Evolutionary conservation across 2,888 invertebrate species (phyloP), one percentile per base, ranked within the genome.

Genomic region (Halocaridina rubra): DNA sequence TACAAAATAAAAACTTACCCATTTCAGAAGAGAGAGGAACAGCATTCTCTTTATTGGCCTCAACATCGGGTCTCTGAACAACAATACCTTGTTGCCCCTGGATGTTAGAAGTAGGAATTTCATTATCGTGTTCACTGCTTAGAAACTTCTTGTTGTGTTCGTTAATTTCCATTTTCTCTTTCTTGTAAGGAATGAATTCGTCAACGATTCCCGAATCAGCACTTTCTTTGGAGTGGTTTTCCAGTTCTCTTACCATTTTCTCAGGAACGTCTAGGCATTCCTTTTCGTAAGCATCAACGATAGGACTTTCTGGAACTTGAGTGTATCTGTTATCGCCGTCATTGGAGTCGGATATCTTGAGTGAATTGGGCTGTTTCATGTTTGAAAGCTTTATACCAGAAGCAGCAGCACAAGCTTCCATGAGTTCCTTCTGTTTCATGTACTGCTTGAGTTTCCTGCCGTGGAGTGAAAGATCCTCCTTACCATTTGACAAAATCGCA

Each of bases 181-280:
- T 84, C 79, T 84, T 79, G 69, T 76, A 76, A 32, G 81, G 81
- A 27, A 81, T 81, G 69, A 81, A 81, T 32, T 81, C 81, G 13
- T 81, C 81, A 5, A 30, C 57, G 13, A 22, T 7, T 13, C 80
- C 53, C 7, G 8, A 7, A 10, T 22, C 53, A 19, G 16, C 39
- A 16, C 27, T 74, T 57, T 80, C 76, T 76, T 80, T 82, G 33
- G 84, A 74, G 24, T 82, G 82, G 32, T 77, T 84, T 46, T 86
- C 86, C 69, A 85, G 71, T 39, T 87, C 87, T 19, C 76, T 64
- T 13, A 87, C 87, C 64, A 82, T 78, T 57, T 88, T 86, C 71
- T 88, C 88, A 2, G 88, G 84, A 19, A 81, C 82, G n/a, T 81
- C 88, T 5, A 80, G 80, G 46, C 84, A 86, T 64, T 86, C 84